Base-by-base conservation (phyloP, 2,888 invertebrate genomes). In the Mylabris sibirica region DNA sequence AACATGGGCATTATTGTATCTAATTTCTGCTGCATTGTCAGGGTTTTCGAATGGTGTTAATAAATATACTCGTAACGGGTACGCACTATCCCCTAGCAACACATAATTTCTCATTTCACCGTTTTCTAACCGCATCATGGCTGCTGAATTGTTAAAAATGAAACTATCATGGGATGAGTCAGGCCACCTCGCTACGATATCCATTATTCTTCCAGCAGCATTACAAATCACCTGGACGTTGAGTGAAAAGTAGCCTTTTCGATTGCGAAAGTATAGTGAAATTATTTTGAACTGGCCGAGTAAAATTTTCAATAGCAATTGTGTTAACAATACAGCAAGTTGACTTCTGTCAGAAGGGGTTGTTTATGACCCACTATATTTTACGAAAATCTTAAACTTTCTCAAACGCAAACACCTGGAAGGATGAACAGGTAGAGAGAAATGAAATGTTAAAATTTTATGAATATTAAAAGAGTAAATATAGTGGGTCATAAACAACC, bases 171-270 rank as follows among this genome's bases (percentile, higher is more conserved):
- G 71, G 9, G 57, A 68, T 3, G 73, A 75, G 0, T 71, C 72
- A 59, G 69, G 68, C 74, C 73, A 75, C n/a, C 70, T 57, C 41
- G 72, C 72, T 53, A 75, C 72, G 60, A 75, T 66, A 66, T 76
- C 63, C 9, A 60, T 53, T 30, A 80, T 72, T 64, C 70, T 72
- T 44, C 79, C 60, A 34, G 72, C 59, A 12, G 75, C 67, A 70
- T 78, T 71, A 35, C 69, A 74, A 12, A 77, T 68, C 8, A 69
- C 71, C 66, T 80, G 78, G 24, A 79, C 76, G 67, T 80, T 80
- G 0, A 79, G 38, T 17, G 77, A 78, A 73, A 79, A 80, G 60
- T 69, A 77, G 2, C 74, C 74, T 69, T 78, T 80, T 34, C 76
- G 63, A 65, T 80, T 79, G 60, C 76, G 34, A 60, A 72, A 79